Evolutionary conservation across 2,888 invertebrate species (phyloP).

Genomic region (Acrocyrtus sp.): DNA sequence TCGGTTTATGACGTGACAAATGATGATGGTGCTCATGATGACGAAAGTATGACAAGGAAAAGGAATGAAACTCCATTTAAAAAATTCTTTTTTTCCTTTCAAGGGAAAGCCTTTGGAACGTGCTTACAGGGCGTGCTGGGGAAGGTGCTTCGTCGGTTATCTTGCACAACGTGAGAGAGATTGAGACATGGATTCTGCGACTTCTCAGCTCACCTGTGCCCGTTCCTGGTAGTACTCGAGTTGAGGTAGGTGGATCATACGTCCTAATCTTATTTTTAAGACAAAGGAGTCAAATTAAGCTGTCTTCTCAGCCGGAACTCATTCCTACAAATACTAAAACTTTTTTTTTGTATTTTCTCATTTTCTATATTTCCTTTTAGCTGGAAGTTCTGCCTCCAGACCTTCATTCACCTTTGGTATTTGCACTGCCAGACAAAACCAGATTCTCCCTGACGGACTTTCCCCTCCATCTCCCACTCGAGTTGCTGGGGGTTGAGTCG

Average conservation of each 20-base stretch:
- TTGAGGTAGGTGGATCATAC: conserved; percentile 68
- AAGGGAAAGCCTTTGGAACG: conserved; percentile 97
- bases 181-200: conserved; percentile 98
- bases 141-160: conserved; percentile 84
- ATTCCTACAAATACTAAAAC: too few species aligned
- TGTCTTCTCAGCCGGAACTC: too few species aligned
- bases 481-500: conserved; percentile 96
- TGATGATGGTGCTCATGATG: not conserved
- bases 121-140: conserved; percentile 84
- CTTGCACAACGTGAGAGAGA: conserved; percentile 95
- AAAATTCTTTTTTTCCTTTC: conserved; percentile 6
- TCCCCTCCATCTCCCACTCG: conserved; percentile 96
- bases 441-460: conserved; percentile 97
- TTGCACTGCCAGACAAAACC: conserved; percentile 97
- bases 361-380: too few species aligned
- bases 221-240: conserved; percentile 94
- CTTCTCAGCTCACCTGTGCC: conserved; percentile 97
- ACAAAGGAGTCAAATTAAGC: too few species aligned
- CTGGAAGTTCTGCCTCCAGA: conserved; percentile 87
- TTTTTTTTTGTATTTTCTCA: too few species aligned
- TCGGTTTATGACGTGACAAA: too few species aligned
- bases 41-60: too few species aligned
- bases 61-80: too few species aligned
- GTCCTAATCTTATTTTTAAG: too few species aligned
- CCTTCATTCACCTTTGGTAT: conserved; percentile 83